These are phyloP conservation scores for Craseonycteris thonglongyai DNA, from an alignment of 2,113 vertebrate genomes.

Conservation along the genomic window DNA sequence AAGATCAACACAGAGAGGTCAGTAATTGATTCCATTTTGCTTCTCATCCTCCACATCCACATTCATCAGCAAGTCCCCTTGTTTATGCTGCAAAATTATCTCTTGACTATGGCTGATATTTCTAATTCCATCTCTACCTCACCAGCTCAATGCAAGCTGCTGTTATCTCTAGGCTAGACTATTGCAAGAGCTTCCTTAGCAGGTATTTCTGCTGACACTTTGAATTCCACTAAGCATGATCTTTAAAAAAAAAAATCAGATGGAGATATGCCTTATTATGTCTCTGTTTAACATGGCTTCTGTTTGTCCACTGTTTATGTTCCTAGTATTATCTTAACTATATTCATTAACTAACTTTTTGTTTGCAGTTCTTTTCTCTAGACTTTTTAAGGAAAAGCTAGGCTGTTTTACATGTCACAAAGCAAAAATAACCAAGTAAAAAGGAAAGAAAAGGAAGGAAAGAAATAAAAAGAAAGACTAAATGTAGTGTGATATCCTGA, in stretches of 20 bases:
- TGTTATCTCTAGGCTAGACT: not conserved
- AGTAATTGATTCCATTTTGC: not conserved
- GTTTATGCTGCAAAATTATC: constrained; percentile 7
- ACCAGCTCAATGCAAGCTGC: not conserved
- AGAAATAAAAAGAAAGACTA: not conserved
- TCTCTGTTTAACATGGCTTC: not conserved
- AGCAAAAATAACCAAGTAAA: not conserved
- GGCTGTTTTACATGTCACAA: not conserved
- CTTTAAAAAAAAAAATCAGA: not conserved
- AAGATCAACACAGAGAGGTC: not conserved
- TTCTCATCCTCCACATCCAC: not conserved
- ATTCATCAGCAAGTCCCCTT: not conserved
- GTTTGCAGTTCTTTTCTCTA: not conserved
- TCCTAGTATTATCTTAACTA: not conserved
- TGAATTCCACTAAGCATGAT: not conserved
- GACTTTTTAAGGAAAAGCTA: not conserved
- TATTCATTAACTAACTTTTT: not conserved
- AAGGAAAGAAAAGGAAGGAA: not conserved
- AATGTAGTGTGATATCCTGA: not conserved
- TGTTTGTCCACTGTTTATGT: not conserved
- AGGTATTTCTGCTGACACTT: not conserved
- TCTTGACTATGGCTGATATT: not conserved
- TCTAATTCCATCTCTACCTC: not conserved
- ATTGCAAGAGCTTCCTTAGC: not conserved
- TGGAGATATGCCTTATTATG: not conserved